Percentiles rank a stretch among this genome's conserved stretches.
Conservation (phyloP, 2,888 invertebrate species). For the Lottia gigantea region DNA sequence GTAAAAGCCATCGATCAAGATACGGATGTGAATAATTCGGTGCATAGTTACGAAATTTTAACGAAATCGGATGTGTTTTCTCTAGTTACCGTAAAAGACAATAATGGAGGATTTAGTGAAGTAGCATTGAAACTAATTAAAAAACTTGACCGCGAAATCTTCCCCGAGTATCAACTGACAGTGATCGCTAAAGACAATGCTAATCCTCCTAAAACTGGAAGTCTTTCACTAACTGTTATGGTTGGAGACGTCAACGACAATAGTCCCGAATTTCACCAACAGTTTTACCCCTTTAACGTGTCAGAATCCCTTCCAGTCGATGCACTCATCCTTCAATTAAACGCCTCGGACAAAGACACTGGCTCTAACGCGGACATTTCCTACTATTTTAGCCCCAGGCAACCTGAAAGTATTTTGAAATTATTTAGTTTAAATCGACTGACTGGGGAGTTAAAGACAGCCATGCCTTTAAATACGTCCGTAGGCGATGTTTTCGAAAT, state of each 20-base stretch:
- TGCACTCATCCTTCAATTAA: conserved; percentile 76
- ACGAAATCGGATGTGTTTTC: conserved; percentile 27
- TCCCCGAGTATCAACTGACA: conserved; percentile 82
- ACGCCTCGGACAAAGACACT: conserved; percentile 92
- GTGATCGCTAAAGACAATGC: conserved; percentile 74
- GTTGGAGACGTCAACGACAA: conserved; percentile 75
- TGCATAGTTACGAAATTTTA: conserved; percentile 64
- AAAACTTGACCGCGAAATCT: conserved; percentile 86
- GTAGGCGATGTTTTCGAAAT: conserved; percentile 34
- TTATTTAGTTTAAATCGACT: conserved; percentile 88
- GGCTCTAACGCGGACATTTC: conserved; percentile 95
- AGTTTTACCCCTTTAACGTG: conserved; percentile 84
- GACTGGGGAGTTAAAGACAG: conserved; percentile 86
- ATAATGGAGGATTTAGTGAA: conserved; percentile 1
- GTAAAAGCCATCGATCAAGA: conserved; percentile 79
- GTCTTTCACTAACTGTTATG: conserved; percentile 59
- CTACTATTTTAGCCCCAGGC: conserved; percentile 77
- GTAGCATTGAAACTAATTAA: conserved; percentile 21
- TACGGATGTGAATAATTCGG: conserved; percentile 85
- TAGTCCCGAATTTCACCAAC: conserved; percentile 90
- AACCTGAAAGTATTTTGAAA: conserved; percentile 74
- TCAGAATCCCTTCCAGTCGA: conserved; percentile 89
- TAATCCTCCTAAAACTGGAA: conserved; percentile 38
- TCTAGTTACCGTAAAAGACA: conserved; percentile 15
- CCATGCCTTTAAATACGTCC: conserved; percentile 60